Base-by-base conservation (phyloP, 2,888 invertebrate species). In the Philaethria dido region DNA sequence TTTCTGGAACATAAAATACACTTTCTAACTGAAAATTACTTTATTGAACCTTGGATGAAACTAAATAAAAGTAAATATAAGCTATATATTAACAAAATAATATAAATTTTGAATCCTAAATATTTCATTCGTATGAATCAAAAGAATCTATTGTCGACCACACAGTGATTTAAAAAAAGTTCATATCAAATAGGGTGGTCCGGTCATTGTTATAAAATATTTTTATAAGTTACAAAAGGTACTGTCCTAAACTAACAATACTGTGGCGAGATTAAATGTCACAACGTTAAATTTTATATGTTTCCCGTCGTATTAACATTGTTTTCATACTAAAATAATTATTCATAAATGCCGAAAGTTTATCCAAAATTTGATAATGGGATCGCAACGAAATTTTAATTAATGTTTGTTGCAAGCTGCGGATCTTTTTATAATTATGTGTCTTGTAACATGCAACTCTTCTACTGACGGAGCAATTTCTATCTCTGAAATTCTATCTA, bases 211-310 rank as follows among this genome's bases (percentile, higher is more conserved):
- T 62, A 72, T 69, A 68, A 67, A 73, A 72, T 72, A 73, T 72
- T 73, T 57, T 72, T 70, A 62, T 73, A 72, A 69, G 66, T 63
- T 64, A 69, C 63, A 67, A 47, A 50, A 61, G 69, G 63, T 66
- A 61, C 57, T 70, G 66, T 74, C 75, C 74, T 74, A 75, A 74
- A 71, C 72, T 68, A 75, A 75, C 75, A 75, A 70, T 68, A 20
- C 33, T 55, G 42, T 64, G 36, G 64, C 36, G 61, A 66, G 62
- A 68, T 69, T 69, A 66, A 66, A 52, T 66, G 20, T 57, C 48
- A 39, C 33, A 57, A 69, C 64, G 64, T 69, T 62, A 33, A 62
- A 64, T 66, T 55, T 66, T 63, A 39, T 25, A 57, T 20, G 59
- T 55, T 55, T 25, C 11, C 9, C 33, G 16, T 29, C 16, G 22